Evolutionary conservation across 1,140 invertebrate species (phyloP), one percentile per base, ranked within the genome.

Genomic region (Rhopalosiphum maidis): DNA sequence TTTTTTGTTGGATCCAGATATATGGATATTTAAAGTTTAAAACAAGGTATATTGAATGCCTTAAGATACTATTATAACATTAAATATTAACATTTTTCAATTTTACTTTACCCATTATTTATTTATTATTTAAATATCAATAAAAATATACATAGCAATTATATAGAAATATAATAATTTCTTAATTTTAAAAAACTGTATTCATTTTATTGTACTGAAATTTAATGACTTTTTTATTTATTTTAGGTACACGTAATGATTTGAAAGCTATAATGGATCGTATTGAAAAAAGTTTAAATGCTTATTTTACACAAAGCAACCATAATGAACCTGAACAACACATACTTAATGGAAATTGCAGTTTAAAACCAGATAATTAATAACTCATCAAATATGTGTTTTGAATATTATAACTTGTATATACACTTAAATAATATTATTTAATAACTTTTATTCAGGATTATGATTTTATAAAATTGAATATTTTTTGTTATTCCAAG

Each of bases 201-300:
- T 60, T 60, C 25, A 7, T 30, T 68, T 68, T 30, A 30, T 86
- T 30, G 9, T 43, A 25, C 8, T 41, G 23, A 30, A 25, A 85
- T 25, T 23, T 54, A 54, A 87, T 46, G 43, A 18, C 1, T 48
- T 54, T 0, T n/a, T 60, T 55, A 1, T 60, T 68, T 90, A 43
- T 93, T 93, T 55, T 93, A 93, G 91, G 82, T 86, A 93, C 35
- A 37, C 91, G 91, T 37, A 93, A 93, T 35, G 91, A 93, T 93
- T 85, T 93, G 41, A 93, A 21, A 86, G 91, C 77, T 1, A 0
- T 93, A 30, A 93, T 93, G 91, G 77, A 93, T 3, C 77, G 91
- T 85, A 93, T 93, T 83, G 91, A 93, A 85, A 93, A 93, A 83
- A 30, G 91, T 85, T 85, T 93, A 55, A 93, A 83, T 85, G 46